Evolutionary conservation across 2,797 vertebrate genomes (phyloP).

Genomic region (Lutjanus argentimaculatus): DNA sequence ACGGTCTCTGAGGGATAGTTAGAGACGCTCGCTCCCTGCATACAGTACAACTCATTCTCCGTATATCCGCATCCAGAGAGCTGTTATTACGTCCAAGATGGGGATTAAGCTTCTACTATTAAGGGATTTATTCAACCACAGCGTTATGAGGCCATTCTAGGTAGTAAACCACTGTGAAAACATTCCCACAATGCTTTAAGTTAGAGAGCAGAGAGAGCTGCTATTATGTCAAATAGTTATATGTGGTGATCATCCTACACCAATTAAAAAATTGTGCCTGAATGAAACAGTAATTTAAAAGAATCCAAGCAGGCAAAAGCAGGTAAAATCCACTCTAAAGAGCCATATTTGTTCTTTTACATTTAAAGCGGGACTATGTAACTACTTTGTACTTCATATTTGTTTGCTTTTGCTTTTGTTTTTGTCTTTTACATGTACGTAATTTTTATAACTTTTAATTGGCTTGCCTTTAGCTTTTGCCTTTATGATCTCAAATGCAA

Average conservation of each 20-base stretch:
- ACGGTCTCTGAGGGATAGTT: conserved; percentile 43
- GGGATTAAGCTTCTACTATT: conserved; percentile 53
- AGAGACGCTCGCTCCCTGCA: conserved; percentile 1
- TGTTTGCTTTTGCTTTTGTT: too few relatives aligned
- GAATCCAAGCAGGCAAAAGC: not conserved
- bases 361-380: not conserved
- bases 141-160: conserved; percentile 22
- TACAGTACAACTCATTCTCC: conserved; percentile 29
- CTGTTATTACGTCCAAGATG: conserved; percentile 54
- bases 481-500: too few relatives aligned
- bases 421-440: too few relatives aligned
- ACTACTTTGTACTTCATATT: not conserved
- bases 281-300: conserved; percentile 8
- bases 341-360: not conserved
- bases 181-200: conserved; percentile 28
- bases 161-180: conserved; percentile 43
- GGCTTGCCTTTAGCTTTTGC: too few relatives aligned
- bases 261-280: conserved; percentile 28
- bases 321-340: not conserved
- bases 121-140: conserved; percentile 60
- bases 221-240: conserved; percentile 28
- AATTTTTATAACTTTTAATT: too few relatives aligned
- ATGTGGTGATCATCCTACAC: conserved; percentile 23
- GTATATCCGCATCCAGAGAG: conserved; percentile 36
- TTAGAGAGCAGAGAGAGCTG: conserved; percentile 34